These are phyloP conservation scores for Zosterops pallidus DNA, from an alignment of 2,113 vertebrate genomes.

Conservation along the genomic window DNA sequence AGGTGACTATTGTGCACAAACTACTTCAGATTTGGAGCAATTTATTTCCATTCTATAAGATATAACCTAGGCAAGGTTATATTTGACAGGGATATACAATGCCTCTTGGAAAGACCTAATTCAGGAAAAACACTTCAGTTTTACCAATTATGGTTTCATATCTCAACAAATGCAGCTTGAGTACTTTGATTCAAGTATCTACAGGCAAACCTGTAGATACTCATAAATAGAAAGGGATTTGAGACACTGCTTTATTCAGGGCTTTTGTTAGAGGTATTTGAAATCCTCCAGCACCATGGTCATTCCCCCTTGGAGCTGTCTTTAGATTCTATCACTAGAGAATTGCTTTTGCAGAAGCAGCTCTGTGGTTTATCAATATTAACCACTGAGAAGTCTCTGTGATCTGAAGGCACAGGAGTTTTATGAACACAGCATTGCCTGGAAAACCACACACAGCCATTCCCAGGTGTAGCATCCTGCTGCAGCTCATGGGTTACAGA, in stretches of 20 bases:
- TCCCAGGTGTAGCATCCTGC: not conserved
- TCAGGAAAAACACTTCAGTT: not conserved
- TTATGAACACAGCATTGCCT: not conserved
- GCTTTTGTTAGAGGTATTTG: not conserved
- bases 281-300: not conserved
- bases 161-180: not conserved
- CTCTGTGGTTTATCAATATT: not conserved
- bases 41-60: not conserved
- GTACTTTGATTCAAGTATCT: not conserved
- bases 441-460: not conserved
- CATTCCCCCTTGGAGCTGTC: not conserved
- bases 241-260: not conserved
- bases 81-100: not conserved
- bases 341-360: not conserved
- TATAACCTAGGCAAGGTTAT: not conserved
- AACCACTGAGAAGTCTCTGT: not conserved
- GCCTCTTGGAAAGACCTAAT: not conserved
- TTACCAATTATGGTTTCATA: not conserved
- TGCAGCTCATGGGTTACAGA: not conserved
- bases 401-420: not conserved
- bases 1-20: not conserved
- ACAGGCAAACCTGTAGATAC: not conserved
- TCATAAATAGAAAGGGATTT: not conserved
- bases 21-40: not conserved
- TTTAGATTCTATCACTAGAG: not conserved